Base-by-base conservation (phyloP, 2,888 invertebrate species). In the Artemia sp. region DNA sequence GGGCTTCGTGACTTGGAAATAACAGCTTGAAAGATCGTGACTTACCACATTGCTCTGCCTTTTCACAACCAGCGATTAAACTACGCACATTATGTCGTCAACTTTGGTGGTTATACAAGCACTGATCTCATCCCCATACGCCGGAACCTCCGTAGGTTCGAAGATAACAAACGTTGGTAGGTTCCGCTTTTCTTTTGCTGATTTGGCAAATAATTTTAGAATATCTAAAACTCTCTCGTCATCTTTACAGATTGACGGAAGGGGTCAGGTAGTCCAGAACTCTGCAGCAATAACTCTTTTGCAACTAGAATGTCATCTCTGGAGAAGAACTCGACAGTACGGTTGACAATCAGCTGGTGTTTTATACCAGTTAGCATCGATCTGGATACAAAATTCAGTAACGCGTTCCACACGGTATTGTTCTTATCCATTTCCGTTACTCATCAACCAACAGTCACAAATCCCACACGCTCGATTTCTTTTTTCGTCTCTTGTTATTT, bases 161-260 rank as follows among this genome's bases (percentile, higher is more conserved):
- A 53, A 53, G n/a, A 53, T 53, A 53, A 53, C 53, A n/a, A 53
- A 53, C 12, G 53, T 53, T 53, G 53, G 53, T n/a, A 53, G 53
- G 53, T 12, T 12, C n/a, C 12, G 12, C 53, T 53, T 12, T 12
- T 53, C n/a, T 53, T 12, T 12, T n/a, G 53, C 53, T 12, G 12
- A 12, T n/a, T 12, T 53, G 12, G 12, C 12, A 53, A 53, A 53
- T n/a, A n/a, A 53, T 53, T 53, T 53, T 14, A 6, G 12, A 14
- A 53, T 53, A 6, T 53, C 3, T n/a, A 53, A n/a, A 53, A 53
- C 12, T 12, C 14, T 53, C 12, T 53, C 3, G 14, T 14, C 14
- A 14, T 53, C 14, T 53, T 53, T n/a, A 53, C 58, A 14, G 58
- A 53, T 53, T 53, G 12, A 53, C 3, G 12, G 12, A 53, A 53